Conservation (phyloP, 2,113 vertebrate species). For the Gymnocephalus cernua region DNA sequence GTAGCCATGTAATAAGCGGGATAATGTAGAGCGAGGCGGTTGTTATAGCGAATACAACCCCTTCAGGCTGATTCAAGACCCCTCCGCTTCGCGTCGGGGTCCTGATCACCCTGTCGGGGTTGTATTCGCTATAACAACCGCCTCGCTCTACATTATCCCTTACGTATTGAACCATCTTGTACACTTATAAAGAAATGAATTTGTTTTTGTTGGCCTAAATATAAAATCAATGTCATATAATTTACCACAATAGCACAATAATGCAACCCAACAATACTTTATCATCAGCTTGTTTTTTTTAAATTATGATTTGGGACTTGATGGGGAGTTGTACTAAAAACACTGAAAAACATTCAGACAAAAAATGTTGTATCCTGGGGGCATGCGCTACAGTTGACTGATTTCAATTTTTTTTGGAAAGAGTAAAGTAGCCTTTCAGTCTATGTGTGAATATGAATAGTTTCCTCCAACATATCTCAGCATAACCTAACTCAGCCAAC, state of each 20-base stretch:
- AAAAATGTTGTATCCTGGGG: not conserved
- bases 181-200: not conserved
- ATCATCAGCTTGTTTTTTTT: not conserved
- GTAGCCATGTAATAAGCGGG: too few relatives aligned
- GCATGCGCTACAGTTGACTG: slow-evolving; percentile 9
- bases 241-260: not conserved
- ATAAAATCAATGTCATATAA: not conserved
- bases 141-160: too few relatives aligned
- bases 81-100: too few relatives aligned
- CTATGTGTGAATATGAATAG: slow-evolving; percentile 15
- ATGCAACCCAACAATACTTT: not conserved
- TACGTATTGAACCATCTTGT: not conserved
- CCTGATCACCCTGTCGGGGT: too few relatives aligned
- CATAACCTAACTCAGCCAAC: slow-evolving; percentile 11
- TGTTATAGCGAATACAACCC: too few relatives aligned
- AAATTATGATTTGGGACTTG: not conserved
- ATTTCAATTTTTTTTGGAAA: slow-evolving; percentile 14
- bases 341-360: not conserved
- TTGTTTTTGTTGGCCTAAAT: not conserved
- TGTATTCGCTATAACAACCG: too few relatives aligned
- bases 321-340: not conserved
- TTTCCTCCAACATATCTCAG: slow-evolving; percentile 8
- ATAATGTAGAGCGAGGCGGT: too few relatives aligned
- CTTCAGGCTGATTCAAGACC: too few relatives aligned
- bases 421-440: slow-evolving; percentile 7